phyloP scores from a whole-genome alignment of 2,888 invertebrate species.

The Beris chalybata region DNA sequence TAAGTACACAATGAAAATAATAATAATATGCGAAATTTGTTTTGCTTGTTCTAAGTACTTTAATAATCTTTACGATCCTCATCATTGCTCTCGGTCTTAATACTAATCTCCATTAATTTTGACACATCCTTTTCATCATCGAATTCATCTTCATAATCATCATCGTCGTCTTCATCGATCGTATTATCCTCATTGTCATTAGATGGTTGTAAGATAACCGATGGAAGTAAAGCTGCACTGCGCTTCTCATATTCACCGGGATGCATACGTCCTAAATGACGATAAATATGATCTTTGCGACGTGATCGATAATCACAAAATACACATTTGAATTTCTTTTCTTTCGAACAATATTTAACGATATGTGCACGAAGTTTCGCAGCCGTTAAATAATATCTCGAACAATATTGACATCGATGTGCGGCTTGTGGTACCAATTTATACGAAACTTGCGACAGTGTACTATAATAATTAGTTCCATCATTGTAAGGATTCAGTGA shows the following conservation, averaged over 20 bases:
- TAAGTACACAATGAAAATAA: too few relatives aligned
- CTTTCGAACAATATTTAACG: slow-evolving; percentile 54
- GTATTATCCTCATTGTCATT: slow-evolving; percentile 5
- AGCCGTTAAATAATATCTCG: slow-evolving; percentile 52
- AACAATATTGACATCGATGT: slow-evolving; percentile 52
- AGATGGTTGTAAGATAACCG: slow-evolving; percentile 10
- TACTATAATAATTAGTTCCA: slow-evolving; percentile 8
- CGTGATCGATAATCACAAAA: slow-evolving; percentile 55
- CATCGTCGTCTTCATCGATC: slow-evolving; percentile 41
- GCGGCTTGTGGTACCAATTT: neutral
- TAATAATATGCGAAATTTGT: too few relatives aligned
- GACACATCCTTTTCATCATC: slow-evolving; percentile 37
- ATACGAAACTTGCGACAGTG: neutral
- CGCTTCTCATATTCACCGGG: slow-evolving; percentile 46
- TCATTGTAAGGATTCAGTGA: slow-evolving; percentile 11
- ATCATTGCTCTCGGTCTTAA: slow-evolving; percentile 35
- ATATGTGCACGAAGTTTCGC: slow-evolving; percentile 54
- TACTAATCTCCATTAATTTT: slow-evolving; percentile 21
- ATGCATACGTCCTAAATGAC: slow-evolving; percentile 54
- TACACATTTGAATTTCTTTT: slow-evolving; percentile 55
- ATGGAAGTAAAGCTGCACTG: slow-evolving; percentile 5
- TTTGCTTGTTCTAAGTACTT: too few relatives aligned
- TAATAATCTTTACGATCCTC: slow-evolving; percentile 37
- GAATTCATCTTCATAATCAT: slow-evolving; percentile 40
- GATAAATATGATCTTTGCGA: slow-evolving; percentile 53